A percentile compares a stretch with the other conserved stretches of the same genome.
Evolutionary conservation across 2,113 vertebrate species (phyloP).

Genomic region (Saimiri boliviensis): DNA sequence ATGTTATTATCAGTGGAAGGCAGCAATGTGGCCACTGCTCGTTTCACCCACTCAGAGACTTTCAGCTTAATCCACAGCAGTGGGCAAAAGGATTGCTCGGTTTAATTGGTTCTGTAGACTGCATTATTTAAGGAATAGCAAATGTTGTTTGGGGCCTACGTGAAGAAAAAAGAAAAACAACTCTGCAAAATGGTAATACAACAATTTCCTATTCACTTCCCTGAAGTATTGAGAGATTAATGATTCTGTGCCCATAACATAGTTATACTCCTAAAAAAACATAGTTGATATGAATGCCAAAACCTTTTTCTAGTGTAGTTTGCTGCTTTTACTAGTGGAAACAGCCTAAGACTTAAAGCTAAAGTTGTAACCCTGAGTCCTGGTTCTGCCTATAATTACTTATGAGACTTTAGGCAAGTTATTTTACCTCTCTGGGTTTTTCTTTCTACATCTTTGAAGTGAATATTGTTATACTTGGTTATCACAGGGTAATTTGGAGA

Average conservation of each 20-base stretch:
- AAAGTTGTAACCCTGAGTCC: neutral
- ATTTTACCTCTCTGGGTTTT: neutral
- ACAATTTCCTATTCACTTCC: neutral
- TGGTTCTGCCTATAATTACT: slow-evolving; percentile 28
- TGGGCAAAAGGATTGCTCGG: neutral
- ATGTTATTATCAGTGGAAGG: neutral
- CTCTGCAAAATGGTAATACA: neutral
- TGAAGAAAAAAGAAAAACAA: neutral
- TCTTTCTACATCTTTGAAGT: slow-evolving; percentile 41
- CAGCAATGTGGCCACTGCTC: neutral
- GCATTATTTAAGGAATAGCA: neutral
- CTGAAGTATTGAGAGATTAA: neutral
- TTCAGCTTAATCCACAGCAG: neutral
- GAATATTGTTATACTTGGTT: neutral
- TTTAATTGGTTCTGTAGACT: neutral
- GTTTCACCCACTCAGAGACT: neutral
- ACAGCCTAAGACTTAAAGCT: neutral
- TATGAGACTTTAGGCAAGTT: slow-evolving; percentile 1
- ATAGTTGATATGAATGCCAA: neutral
- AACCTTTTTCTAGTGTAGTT: neutral
- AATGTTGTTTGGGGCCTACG: neutral
- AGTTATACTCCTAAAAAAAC: neutral
- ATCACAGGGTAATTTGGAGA: neutral
- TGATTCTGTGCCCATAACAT: neutral
- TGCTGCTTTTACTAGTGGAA: neutral